These are phyloP conservation scores for Nematostella vectensis DNA, from an alignment of 92 coral and sea anemone genomes.

Conservation along the genomic window DNA sequence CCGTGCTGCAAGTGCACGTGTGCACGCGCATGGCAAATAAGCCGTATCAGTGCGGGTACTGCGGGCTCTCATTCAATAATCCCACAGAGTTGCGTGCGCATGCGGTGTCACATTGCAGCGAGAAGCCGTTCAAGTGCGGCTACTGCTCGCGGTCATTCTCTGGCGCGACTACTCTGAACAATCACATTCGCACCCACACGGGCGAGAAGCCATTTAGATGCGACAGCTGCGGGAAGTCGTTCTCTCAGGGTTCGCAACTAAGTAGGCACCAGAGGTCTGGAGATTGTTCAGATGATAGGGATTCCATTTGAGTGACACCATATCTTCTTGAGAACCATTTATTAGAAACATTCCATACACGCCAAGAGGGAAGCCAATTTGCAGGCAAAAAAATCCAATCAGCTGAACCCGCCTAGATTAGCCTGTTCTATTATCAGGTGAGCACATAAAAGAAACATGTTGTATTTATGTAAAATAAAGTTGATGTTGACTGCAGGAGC, in stretches of 20 bases:
- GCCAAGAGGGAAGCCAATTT: too few species aligned
- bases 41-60: slow-evolving; percentile 54
- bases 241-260: slow-evolving; percentile 77
- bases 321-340: too few species aligned
- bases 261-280: slow-evolving; percentile 58
- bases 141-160: slow-evolving; percentile 54
- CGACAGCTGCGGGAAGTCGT: slow-evolving; percentile 63
- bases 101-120: slow-evolving; percentile 48
- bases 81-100: slow-evolving; percentile 52
- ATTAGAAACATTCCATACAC: too few species aligned
- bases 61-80: slow-evolving; percentile 40
- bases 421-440: too few species aligned
- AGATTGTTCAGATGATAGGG: slow-evolving; percentile 12
- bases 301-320: too few species aligned
- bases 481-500: too few species aligned
- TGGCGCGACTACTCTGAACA: slow-evolving; percentile 54
- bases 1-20: slow-evolving; percentile 15
- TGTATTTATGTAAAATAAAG: too few species aligned
- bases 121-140: slow-evolving; percentile 69
- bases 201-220: slow-evolving; percentile 68
- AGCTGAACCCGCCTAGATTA: too few species aligned
- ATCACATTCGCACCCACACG: slow-evolving; percentile 57
- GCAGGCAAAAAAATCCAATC: slow-evolving; percentile 2
- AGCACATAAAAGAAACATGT: too few species aligned
- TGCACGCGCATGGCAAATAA: slow-evolving; percentile 34